Conservation (phyloP, 2,888 invertebrate species). For the Argyresthia albistria region DNA sequence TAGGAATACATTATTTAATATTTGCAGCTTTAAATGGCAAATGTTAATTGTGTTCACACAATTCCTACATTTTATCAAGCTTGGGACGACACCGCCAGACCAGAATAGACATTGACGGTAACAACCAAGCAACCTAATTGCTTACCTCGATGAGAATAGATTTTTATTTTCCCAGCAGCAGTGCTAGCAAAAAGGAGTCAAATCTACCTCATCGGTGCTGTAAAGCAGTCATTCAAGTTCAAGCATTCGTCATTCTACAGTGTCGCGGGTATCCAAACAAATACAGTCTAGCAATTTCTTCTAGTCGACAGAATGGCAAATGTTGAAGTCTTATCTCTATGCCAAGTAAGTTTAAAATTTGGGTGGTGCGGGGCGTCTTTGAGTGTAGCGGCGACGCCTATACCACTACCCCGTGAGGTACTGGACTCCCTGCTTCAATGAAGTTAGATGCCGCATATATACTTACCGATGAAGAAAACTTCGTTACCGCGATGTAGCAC, state of each 20-base stretch:
- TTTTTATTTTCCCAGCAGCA: no score
- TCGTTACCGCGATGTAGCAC: conserved; percentile 40
- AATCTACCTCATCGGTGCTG: conserved; percentile 40
- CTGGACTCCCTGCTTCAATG: conserved; percentile 26
- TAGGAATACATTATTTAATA: no score
- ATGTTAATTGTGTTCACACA: no score
- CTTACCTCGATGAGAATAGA: no score
- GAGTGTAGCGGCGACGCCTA: conserved; percentile 31
- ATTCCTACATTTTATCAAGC: no score
- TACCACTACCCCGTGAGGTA: conserved; percentile 35
- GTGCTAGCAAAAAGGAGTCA: conserved; percentile 20
- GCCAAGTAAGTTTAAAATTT: conserved; percentile 29
- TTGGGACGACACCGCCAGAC: no score
- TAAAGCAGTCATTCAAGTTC: conserved; percentile 41
- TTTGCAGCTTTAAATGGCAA: no score
- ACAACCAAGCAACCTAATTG: no score
- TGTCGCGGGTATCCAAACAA: conserved; percentile 45
- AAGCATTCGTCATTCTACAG: conserved; percentile 34
- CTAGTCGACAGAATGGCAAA: conserved; percentile 65
- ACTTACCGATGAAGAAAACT: conserved; percentile 21
- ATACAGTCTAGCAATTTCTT: conserved; percentile 54
- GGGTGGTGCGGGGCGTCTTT: conserved; percentile 36
- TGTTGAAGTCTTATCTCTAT: conserved; percentile 42
- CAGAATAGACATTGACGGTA: no score
- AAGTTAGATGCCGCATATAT: conserved; percentile 14